phyloP scores from a whole-genome alignment of 2,888 invertebrate genomes.

The Dryocosmus kuriphilus region DNA sequence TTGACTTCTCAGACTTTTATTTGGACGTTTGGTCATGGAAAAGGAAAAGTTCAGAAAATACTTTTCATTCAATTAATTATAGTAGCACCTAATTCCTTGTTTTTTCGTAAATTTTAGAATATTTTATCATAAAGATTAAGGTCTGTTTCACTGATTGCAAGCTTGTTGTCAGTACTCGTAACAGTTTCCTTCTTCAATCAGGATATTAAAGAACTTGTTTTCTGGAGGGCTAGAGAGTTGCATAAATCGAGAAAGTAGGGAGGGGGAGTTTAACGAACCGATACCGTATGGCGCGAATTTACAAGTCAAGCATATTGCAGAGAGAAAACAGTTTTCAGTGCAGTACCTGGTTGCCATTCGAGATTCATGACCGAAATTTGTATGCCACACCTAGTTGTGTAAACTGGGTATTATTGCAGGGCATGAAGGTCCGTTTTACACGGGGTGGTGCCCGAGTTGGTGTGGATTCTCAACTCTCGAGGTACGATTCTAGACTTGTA shows the following conservation, averaged over 20 bases:
- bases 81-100: no score
- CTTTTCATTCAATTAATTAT: no score
- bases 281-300: constrained; percentile 25
- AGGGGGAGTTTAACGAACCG: constrained; percentile 24
- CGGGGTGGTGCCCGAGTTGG: not conserved
- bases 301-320: constrained; percentile 26
- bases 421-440: constrained; percentile 23
- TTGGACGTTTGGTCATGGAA: no score
- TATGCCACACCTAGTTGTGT: constrained; percentile 36
- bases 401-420: constrained; percentile 36
- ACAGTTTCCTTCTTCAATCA: not conserved
- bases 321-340: constrained; percentile 23
- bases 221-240: not conserved
- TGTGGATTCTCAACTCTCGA: constrained; percentile 23
- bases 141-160: not conserved
- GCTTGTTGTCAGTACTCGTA: not conserved
- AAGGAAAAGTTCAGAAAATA: no score
- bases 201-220: constrained; percentile 2
- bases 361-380: constrained; percentile 35
- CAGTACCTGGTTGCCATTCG: constrained; percentile 25
- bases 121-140: not conserved
- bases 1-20: no score
- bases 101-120: not conserved
- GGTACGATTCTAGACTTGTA: constrained; percentile 28
- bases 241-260: not conserved